Percentiles rank a stretch among this genome's conserved stretches.
These are phyloP conservation scores for Endotricha flammealis DNA, from an alignment of 2,888 invertebrate species.

Conservation along the genomic window DNA sequence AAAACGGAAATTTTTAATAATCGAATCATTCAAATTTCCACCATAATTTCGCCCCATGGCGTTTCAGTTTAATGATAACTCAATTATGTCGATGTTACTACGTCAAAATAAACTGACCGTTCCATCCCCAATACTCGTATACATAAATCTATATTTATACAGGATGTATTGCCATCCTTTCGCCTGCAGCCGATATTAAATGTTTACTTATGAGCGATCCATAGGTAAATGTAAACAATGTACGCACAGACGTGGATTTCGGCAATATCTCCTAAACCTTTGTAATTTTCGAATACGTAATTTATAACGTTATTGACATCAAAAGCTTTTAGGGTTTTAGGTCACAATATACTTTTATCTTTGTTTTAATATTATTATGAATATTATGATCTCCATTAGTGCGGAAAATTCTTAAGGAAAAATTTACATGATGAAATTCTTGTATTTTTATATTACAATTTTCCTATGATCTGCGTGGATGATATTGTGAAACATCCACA, in stretches of 20 bases:
- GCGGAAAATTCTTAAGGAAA: no score
- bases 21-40: background rate
- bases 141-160: constrained; percentile 7
- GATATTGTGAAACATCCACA: no score
- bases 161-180: constrained; percentile 25
- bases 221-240: constrained; percentile 52
- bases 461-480: no score
- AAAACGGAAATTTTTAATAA: no score
- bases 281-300: constrained; percentile 30
- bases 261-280: constrained; percentile 46
- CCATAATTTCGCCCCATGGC: background rate
- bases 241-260: constrained; percentile 35
- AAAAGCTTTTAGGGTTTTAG: constrained; percentile 18
- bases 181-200: constrained; percentile 58
- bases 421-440: no score
- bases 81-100: background rate
- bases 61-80: background rate
- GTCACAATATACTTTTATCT: no score
- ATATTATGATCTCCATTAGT: no score
- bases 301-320: constrained; percentile 28
- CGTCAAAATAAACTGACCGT: background rate
- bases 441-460: no score
- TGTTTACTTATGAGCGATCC: constrained; percentile 53
- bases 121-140: background rate
- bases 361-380: no score